A percentile compares a stretch with the other conserved stretches of the same genome.
Conservation (phyloP, 2,888 invertebrate species). For the Formica aserva region DNA sequence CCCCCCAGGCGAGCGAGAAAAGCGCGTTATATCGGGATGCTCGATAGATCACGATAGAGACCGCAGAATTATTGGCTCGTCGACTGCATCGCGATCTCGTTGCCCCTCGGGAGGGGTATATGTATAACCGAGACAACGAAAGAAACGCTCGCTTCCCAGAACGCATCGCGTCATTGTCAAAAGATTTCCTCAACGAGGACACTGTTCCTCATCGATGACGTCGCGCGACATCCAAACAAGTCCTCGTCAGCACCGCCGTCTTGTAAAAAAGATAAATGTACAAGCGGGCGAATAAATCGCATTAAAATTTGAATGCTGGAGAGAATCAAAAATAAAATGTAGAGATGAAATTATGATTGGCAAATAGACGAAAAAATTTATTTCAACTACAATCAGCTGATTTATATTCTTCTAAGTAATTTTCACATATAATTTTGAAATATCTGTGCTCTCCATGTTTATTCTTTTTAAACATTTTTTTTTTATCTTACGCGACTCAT, state of each 20-base stretch:
- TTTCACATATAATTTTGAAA: conserved; percentile 1
- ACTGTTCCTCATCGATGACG: conserved; percentile 31
- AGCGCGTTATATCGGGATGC: conserved; percentile 16
- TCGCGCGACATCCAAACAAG: conserved; percentile 22
- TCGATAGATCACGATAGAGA: conserved; percentile 50
- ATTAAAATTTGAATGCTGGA: not conserved
- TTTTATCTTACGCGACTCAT: not conserved
- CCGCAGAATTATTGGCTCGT: conserved; percentile 29
- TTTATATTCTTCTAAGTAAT: not conserved
- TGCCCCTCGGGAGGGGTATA: conserved; percentile 49
- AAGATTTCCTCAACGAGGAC: conserved; percentile 37
- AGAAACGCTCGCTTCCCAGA: conserved; percentile 22
- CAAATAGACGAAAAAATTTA: not conserved
- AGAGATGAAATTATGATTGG: not conserved
- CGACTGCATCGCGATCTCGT: conserved; percentile 48
- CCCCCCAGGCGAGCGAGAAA: conserved; percentile 5
- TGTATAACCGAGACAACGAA: conserved; percentile 47
- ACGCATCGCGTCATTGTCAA: conserved; percentile 40
- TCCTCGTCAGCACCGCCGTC: not conserved
- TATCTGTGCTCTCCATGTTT: not conserved
- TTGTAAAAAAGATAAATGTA: not conserved
- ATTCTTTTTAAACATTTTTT: not conserved
- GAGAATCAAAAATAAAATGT: not conserved
- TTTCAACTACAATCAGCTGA: not conserved
- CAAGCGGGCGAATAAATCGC: not conserved